Evolutionary conservation across 1,140 invertebrate species (phyloP), one percentile per base, ranked within the genome.

Genomic region (Psix sp.): DNA sequence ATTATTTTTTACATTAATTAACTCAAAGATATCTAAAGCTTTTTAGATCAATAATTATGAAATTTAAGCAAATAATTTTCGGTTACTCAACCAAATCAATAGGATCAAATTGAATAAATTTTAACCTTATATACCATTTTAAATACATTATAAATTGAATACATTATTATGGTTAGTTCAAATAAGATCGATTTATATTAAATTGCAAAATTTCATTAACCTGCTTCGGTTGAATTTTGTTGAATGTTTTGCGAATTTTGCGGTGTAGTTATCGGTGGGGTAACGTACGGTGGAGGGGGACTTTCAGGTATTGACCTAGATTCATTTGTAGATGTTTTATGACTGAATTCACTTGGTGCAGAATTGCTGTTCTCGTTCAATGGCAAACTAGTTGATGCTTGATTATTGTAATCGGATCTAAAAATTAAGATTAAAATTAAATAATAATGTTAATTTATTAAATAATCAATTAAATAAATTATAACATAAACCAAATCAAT

Each of bases 211-310:
- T 38, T 29, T 29, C 1, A 2, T 48, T 70, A 43, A 83, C 82
- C 42, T 17, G 49, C 14, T 24, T 63, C 70, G 14, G 29, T 46
- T 38, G 63, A 21, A 52, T 31, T 18, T 9, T 77, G 46, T 26
- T 29, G 42, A 26, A 78, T 13, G 20, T 74, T 66, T 66, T 31
- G 39, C 5, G 78, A 51, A 40, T 76, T 79, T 63, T 77, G 77
- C 6, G 63, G 52, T 20, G 81, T 77, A 2, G 77, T 81, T 54
- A 71, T 73, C 1, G 85, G 80, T 11, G 86, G 84, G 15, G 84
- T 87, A 2, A 85, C 49, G 42, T 86, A 87, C 5, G 85, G 83
- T 1, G 86, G 86, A 1, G 86, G 85, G 13, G 85, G 85, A 52
- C 80, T 86, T 60, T 86, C 80, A 4, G 84, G 82, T 14, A 80